Evolutionary conservation across 2,888 invertebrate species (phyloP).

Genomic region (Pristionchus fissidentatus): DNA sequence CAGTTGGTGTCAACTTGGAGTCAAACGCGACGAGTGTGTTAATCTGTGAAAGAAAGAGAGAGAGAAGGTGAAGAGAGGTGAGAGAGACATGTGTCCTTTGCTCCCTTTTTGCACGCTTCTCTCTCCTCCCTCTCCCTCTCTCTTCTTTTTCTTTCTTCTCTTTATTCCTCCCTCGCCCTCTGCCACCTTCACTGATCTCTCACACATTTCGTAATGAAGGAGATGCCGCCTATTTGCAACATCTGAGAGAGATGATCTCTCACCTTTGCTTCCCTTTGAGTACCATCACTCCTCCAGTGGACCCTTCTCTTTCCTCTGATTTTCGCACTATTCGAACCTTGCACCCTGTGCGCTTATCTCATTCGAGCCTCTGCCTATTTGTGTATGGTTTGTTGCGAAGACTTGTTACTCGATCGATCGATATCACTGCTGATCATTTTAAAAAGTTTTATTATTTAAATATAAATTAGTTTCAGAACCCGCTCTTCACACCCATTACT

Average conservation of each 20-base stretch:
- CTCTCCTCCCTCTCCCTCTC: neutral
- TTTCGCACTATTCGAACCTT: neutral
- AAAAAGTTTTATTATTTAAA: neutral
- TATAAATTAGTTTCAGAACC: conserved; percentile 42
- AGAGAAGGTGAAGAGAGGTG: neutral
- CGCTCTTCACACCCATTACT: conserved; percentile 42
- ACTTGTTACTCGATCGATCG: neutral
- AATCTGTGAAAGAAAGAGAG: neutral
- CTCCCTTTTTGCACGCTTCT: neutral
- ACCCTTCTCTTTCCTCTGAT: neutral
- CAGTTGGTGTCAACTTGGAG: neutral
- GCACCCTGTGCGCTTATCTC: neutral
- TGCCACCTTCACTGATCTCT: neutral
- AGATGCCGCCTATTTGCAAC: neutral
- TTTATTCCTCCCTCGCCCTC: neutral
- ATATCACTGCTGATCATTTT: neutral
- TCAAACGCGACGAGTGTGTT: no score
- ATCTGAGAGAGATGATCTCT: neutral
- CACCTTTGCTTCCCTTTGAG: neutral
- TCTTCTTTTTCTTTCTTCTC: neutral
- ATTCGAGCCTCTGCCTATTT: conserved; percentile 5
- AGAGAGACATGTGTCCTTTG: neutral
- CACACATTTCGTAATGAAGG: conserved; percentile 1
- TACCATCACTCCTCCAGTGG: neutral
- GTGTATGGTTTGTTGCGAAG: conserved; percentile 18